Conservation (phyloP, 1,140 invertebrate genomes). For the Agrypnia vestita region DNA sequence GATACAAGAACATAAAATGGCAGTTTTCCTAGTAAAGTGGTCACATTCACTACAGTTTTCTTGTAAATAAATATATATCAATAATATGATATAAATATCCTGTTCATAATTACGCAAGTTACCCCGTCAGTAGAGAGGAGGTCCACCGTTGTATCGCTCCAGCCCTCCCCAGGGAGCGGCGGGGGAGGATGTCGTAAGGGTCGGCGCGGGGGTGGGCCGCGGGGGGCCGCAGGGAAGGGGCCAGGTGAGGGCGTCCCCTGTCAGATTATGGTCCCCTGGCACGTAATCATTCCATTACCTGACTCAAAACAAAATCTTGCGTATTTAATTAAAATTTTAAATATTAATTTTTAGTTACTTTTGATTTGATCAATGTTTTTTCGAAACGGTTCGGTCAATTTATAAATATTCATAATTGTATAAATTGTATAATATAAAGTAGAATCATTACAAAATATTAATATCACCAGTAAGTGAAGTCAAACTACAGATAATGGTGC, state of each 20-base stretch:
- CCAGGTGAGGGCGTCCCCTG: constrained; percentile 58
- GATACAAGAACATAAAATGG: no score
- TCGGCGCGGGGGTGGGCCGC: background rate
- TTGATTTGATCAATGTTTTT: no score
- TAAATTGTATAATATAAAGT: no score
- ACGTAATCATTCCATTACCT: constrained; percentile 55
- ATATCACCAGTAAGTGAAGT: no score
- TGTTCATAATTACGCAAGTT: constrained; percentile 29
- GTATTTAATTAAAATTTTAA: no score
- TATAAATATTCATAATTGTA: no score
- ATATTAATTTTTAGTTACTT: no score
- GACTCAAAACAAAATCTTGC: background rate
- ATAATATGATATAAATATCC: background rate
- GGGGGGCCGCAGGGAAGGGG: constrained; percentile 16
- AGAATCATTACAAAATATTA: no score
- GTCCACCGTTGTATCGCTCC: constrained; percentile 26
- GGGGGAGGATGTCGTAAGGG: constrained; percentile 15
- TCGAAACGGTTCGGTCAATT: no score
- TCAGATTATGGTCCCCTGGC: constrained; percentile 59
- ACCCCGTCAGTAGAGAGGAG: constrained; percentile 11
- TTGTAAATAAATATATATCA: background rate
- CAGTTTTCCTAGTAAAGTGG: no score
- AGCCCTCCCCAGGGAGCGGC: constrained; percentile 6
- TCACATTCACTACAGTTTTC: no score
- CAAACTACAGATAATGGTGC: no score